These are phyloP conservation scores for Pterocles gutturalis DNA, from an alignment of 2,113 vertebrate genomes.

Conservation along the genomic window DNA sequence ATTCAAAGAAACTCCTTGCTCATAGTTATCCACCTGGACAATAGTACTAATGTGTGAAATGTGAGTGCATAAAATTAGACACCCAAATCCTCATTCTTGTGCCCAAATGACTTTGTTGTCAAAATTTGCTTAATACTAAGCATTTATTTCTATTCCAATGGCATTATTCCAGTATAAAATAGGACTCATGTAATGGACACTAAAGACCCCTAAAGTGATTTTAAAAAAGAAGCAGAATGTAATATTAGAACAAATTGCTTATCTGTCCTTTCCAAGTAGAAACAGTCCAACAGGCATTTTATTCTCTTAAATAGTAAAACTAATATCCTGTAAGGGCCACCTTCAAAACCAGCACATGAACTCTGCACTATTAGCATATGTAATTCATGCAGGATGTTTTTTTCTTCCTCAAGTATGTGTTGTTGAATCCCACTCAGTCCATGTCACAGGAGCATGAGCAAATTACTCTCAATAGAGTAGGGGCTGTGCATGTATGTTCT, in stretches of 20 bases:
- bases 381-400: neutral
- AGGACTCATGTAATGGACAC: neutral
- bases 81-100: neutral
- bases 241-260: neutral
- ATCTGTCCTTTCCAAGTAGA: neutral
- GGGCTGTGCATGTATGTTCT: neutral
- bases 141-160: neutral
- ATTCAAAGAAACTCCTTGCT: neutral
- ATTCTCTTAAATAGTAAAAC: neutral
- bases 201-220: neutral
- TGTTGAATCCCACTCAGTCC: neutral
- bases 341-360: neutral
- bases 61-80: neutral
- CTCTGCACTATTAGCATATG: neutral
- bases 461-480: neutral
- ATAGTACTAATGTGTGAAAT: neutral
- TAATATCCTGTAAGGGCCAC: neutral
- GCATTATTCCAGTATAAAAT: neutral
- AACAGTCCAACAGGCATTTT: neutral
- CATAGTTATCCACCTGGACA: too few species aligned
- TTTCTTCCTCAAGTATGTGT: neutral
- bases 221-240: neutral
- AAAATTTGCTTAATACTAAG: neutral
- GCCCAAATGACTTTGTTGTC: neutral
- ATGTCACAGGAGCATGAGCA: neutral